Percentiles rank a stretch among this genome's conserved stretches.
These are phyloP conservation scores for Drosophila orena DNA, from an alignment of 1,140 invertebrate species.

Conservation along the genomic window DNA sequence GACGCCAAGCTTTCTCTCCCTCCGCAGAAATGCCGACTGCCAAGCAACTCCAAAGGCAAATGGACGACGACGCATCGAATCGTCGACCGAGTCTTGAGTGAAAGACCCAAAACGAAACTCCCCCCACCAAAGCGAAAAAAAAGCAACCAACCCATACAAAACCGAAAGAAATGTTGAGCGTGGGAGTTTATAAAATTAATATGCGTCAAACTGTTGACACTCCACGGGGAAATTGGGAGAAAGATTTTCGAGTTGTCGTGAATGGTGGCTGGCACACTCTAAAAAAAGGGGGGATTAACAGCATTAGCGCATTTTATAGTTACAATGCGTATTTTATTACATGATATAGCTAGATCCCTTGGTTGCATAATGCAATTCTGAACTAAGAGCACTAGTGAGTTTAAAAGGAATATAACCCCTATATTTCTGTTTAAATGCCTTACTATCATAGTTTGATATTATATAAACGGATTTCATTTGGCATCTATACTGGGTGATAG, in stretches of 20 bases:
- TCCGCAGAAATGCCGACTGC: conserved; percentile 39
- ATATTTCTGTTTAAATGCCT: no score
- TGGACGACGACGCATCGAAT: conserved; percentile 56
- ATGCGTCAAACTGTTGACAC: conserved; percentile 77
- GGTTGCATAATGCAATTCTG: no score
- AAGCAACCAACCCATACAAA: conserved; percentile 11
- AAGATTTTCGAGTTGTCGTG: conserved; percentile 13
- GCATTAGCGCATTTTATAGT: no score
- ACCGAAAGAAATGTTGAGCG: conserved; percentile 69
- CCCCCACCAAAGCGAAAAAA: conserved; percentile 52
- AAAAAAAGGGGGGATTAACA: neutral
- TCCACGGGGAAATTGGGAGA: conserved; percentile 8
- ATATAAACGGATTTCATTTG: no score
- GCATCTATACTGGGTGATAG: no score
- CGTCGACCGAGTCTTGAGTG: conserved; percentile 30
- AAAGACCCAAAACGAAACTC: conserved; percentile 59
- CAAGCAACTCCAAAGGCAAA: conserved; percentile 63
- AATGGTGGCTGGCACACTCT: conserved; percentile 16
- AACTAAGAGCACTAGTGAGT: no score
- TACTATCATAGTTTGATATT: no score
- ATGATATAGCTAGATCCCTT: no score
- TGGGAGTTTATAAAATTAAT: conserved; percentile 81
- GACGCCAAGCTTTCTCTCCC: conserved; percentile 72
- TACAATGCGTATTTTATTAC: no score
- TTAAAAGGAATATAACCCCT: no score